phyloP scores from a whole-genome alignment of 2,888 invertebrate genomes.

The Acutogordius australiensis region DNA sequence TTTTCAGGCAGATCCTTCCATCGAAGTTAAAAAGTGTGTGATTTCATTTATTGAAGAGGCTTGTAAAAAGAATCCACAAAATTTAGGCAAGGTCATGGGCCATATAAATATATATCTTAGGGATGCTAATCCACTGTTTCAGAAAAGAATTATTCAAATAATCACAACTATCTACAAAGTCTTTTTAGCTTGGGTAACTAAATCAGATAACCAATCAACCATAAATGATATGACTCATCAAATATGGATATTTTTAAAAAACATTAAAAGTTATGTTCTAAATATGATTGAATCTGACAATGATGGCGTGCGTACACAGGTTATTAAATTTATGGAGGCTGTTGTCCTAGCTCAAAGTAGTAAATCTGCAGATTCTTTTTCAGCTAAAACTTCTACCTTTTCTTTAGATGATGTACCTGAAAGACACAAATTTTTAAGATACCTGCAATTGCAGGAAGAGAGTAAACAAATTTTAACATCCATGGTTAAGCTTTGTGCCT shows the following conservation, averaged over 20 bases:
- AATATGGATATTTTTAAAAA: constrained; percentile 9
- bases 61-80: constrained; percentile 7
- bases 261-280: not conserved
- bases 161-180: not conserved
- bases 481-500: constrained; percentile 18
- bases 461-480: constrained; percentile 32
- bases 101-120: constrained; percentile 1
- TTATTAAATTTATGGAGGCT: constrained; percentile 76
- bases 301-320: constrained; percentile 48
- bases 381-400: constrained; percentile 32
- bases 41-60: not conserved
- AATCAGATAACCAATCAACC: not conserved
- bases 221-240: constrained; percentile 5
- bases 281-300: constrained; percentile 4
- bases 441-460: constrained; percentile 60
- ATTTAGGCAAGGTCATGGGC: not conserved
- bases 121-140: not conserved
- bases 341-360: constrained; percentile 36
- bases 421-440: constrained; percentile 38
- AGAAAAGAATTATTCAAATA: constrained; percentile 2
- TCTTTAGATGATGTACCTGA: constrained; percentile 53
- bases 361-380: constrained; percentile 25
- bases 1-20: not conserved
- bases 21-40: not conserved
- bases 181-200: not conserved